Evolutionary conservation across 2,797 vertebrate genomes (phyloP), one percentile per base, ranked within the genome.

Genomic region (Austrolebias charrua): DNA sequence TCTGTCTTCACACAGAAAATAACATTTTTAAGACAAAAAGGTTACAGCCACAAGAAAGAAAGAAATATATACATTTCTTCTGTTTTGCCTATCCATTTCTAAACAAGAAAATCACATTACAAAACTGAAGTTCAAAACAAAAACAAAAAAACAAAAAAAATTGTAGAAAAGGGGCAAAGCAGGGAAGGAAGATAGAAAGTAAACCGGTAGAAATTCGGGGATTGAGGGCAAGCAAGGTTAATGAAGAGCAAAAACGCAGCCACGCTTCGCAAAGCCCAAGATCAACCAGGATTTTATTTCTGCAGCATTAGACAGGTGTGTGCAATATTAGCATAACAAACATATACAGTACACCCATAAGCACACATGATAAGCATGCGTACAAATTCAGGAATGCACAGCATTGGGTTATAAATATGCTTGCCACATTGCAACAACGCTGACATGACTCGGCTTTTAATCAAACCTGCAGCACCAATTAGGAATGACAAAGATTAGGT

Each of bases 391-490:
- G 44, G 29, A 40, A 59, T 57, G 50, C 58, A 52, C 59, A 58
- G 38, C 0, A 15, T 38, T 31, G 24, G 55, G 59, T 68, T 73
- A 83, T 74, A 82, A 76, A 74, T 68, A 82, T 47, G 71, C 77
- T 61, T 66, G 71, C 67, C 72, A 73, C 78, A 81, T 62, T 57
- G 71, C 76, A 69, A 72, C 29, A 18, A 69, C 78, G 69, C 77
- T 64, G 79, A 82, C 71, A 81, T 10, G 35, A 64, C 65, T 50
- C 55, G 73, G 74, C 85, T 86, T 84, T 85, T 86, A 84, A 91
- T 91, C 85, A 88, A 90, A 91, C 69, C 85, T 58, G 78, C 79
- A 76, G 79, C 83, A 74, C 75, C 88, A 89, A 88, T 90, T 87
- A 85, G 69, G 83, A 66, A 66, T 66, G 77, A 84, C 80, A 85